A percentile compares a stretch with the other conserved stretches of the same genome.
Evolutionary conservation across 2,797 vertebrate species (phyloP).

Genomic region (Poeciliopsis paucimaculata): DNA sequence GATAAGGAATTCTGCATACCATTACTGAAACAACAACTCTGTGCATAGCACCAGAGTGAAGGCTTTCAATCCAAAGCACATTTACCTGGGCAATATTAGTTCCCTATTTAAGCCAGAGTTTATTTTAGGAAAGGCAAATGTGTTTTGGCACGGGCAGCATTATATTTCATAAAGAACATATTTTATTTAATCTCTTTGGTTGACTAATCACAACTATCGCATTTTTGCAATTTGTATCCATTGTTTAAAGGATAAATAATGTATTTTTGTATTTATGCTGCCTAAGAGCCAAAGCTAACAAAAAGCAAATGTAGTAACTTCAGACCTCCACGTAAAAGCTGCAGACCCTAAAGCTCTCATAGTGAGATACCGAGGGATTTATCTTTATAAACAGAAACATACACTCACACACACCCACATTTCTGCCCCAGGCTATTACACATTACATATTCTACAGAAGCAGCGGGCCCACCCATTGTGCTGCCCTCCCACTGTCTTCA

Average conservation of each 20-base stretch:
- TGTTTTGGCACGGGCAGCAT: not conserved
- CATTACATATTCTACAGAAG: conserved; percentile 37
- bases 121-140: not conserved
- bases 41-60: conserved; percentile 1
- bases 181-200: conserved; percentile 11
- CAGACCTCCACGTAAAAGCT: conserved; percentile 17
- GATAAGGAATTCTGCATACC: conserved; percentile 10
- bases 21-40: conserved; percentile 18
- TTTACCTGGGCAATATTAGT: not conserved
- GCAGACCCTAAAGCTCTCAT: conserved; percentile 50
- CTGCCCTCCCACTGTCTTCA: conserved; percentile 31
- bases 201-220: not conserved
- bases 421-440: conserved; percentile 40
- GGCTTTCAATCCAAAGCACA: not conserved
- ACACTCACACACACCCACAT: conserved; percentile 33
- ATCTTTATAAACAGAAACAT: conserved; percentile 46
- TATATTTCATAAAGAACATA: not conserved
- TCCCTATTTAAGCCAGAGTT: conserved; percentile 9
- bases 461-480: conserved; percentile 44
- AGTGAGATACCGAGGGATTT: conserved; percentile 30
- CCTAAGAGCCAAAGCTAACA: conserved; percentile 10
- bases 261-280: conserved; percentile 23
- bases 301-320: conserved; percentile 22
- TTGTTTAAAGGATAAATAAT: conserved; percentile 34
- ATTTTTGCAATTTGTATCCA: conserved; percentile 10